phyloP scores from a whole-genome alignment of 1,140 invertebrate species.

The Nebria ingens region DNA sequence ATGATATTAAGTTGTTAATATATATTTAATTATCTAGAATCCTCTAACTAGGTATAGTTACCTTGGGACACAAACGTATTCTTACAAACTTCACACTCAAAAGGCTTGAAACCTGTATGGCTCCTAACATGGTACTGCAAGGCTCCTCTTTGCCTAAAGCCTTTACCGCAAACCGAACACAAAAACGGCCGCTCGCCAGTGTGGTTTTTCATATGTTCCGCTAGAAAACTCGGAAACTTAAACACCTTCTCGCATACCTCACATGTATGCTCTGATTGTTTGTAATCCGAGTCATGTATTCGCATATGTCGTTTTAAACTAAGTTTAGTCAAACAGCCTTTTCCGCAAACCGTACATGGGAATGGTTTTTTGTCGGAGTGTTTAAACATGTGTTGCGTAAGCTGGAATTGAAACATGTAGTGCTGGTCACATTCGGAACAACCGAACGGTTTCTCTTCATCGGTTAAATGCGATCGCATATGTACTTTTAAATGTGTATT shows the following conservation, averaged over 20 bases:
- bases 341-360: slow-evolving; percentile 27
- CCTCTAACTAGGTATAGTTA: slow-evolving; percentile 6
- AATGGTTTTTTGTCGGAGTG: slow-evolving; percentile 35
- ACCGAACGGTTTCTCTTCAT: slow-evolving; percentile 35
- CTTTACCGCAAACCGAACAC: slow-evolving; percentile 30
- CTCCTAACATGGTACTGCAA: slow-evolving; percentile 43
- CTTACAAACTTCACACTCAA: slow-evolving; percentile 18
- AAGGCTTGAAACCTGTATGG: slow-evolving; percentile 46
- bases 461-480: slow-evolving; percentile 20
- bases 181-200: slow-evolving; percentile 29
- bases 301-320: slow-evolving; percentile 17
- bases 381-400: slow-evolving; percentile 25
- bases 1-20: too few species aligned
- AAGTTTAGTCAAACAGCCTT: slow-evolving; percentile 26
- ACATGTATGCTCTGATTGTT: slow-evolving; percentile 26
- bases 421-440: slow-evolving; percentile 41
- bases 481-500: slow-evolving; percentile 16
- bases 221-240: slow-evolving; percentile 28
- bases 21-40: background rate
- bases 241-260: slow-evolving; percentile 41
- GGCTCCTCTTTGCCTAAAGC: slow-evolving; percentile 51
- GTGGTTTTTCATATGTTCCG: slow-evolving; percentile 31
- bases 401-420: slow-evolving; percentile 26
- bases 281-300: slow-evolving; percentile 17
- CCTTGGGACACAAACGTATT: slow-evolving; percentile 18